Evolutionary conservation across 2,888 invertebrate species (phyloP).

Genomic region (Luffia ferchaultella): DNA sequence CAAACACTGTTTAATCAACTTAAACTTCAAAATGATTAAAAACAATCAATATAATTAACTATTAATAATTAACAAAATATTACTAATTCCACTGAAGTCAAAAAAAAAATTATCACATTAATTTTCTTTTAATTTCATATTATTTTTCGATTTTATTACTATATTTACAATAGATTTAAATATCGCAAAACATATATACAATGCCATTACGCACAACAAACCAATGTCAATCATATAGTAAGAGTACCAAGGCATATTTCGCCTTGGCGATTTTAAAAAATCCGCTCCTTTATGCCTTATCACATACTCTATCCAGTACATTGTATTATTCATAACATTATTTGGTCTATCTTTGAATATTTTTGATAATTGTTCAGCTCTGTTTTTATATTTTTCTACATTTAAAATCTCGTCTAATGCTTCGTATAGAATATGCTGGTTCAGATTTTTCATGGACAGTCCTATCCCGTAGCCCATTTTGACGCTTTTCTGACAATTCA

Average conservation of each 20-base stretch:
- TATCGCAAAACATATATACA: background rate
- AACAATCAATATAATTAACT: no score
- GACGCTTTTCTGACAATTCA: constrained; percentile 25
- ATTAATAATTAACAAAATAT: no score
- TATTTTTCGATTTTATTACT: background rate
- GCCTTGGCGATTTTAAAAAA: constrained; percentile 33
- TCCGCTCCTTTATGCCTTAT: constrained; percentile 38
- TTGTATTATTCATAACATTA: constrained; percentile 31
- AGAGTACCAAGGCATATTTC: constrained; percentile 35
- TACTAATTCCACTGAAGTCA: no score
- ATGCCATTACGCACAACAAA: background rate
- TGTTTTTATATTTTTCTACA: constrained; percentile 28
- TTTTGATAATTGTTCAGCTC: constrained; percentile 26
- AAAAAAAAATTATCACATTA: no score
- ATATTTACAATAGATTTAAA: background rate
- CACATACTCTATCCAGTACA: constrained; percentile 49
- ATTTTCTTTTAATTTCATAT: background rate
- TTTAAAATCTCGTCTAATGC: constrained; percentile 28
- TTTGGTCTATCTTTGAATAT: constrained; percentile 38
- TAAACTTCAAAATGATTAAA: no score
- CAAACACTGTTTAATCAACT: no score
- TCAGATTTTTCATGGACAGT: constrained; percentile 30
- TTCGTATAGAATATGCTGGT: constrained; percentile 21
- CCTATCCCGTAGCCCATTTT: constrained; percentile 32
- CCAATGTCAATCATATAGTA: constrained; percentile 38